Percentiles rank a stretch among this genome's conserved stretches.
phyloP scores from a whole-genome alignment of 2,113 vertebrate genomes.

The Erpornis zantholeuca region DNA sequence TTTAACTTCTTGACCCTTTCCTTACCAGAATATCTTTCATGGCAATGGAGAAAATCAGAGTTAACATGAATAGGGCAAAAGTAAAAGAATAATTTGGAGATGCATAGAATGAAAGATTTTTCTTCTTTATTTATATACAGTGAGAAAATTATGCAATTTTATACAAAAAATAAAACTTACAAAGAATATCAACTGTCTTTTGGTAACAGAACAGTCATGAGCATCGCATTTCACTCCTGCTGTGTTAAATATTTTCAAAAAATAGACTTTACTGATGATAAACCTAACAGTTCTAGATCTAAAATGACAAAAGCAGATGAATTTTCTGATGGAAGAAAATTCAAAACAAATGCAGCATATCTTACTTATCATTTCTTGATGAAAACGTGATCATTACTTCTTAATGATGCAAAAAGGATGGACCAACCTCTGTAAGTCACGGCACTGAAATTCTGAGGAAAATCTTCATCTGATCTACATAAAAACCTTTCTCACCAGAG shows the following conservation, averaged over 20 bases:
- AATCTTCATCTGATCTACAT: not conserved
- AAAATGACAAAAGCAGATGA: not conserved
- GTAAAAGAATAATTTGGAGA: not conserved
- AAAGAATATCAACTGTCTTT: not conserved
- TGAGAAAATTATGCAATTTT: not conserved
- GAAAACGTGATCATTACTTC: not conserved
- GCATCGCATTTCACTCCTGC: not conserved
- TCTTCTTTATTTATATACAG: not conserved
- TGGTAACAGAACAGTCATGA: not conserved
- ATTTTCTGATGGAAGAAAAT: not conserved
- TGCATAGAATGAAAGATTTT: not conserved
- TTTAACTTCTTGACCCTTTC: not conserved
- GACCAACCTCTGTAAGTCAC: not conserved
- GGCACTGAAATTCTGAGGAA: not conserved
- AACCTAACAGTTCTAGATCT: not conserved
- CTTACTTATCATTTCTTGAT: not conserved
- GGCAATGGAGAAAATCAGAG: not conserved
- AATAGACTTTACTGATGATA: not conserved
- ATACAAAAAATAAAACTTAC: not conserved
- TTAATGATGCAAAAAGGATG: not conserved
- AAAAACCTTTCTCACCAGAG: not conserved
- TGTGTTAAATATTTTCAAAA: not conserved
- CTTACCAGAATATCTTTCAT: not conserved
- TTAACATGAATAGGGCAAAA: not conserved
- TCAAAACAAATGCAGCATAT: not conserved